phyloP scores from a whole-genome alignment of 2,113 vertebrate species.

The Oophaga pumilio region DNA sequence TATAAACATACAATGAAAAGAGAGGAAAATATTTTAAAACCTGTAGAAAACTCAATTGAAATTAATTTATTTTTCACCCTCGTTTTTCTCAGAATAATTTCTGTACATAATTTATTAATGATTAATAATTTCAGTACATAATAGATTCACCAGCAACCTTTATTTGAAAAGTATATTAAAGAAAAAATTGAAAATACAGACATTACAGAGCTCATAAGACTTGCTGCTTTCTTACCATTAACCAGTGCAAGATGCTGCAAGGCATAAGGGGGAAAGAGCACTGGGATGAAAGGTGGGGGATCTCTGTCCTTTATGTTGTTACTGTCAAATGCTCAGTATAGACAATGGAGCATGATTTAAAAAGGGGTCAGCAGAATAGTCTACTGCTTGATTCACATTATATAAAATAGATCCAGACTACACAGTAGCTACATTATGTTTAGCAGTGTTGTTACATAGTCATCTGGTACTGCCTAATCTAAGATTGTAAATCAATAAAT shows the following conservation, averaged over 20 bases:
- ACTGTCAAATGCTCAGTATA: conserved; percentile 8
- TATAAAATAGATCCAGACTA: background rate
- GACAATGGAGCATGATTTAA: background rate
- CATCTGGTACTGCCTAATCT: background rate
- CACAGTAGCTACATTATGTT: background rate
- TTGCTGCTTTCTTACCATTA: conserved; percentile 17
- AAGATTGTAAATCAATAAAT: background rate
- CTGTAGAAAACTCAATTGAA: background rate
- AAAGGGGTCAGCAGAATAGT: conserved; percentile 9
- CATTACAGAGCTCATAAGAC: conserved; percentile 5
- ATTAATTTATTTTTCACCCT: background rate
- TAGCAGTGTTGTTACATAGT: background rate
- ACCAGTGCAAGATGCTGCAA: conserved; percentile 28
- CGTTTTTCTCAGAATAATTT: background rate
- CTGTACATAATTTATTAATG: background rate
- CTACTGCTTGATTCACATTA: background rate
- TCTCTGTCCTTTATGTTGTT: conserved; percentile 33
- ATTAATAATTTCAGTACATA: background rate
- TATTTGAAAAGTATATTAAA: background rate
- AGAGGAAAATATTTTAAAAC: background rate
- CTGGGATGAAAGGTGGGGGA: background rate
- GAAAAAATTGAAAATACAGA: background rate
- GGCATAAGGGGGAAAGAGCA: background rate
- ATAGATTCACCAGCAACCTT: background rate
- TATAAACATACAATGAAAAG: background rate